A percentile compares a stretch with the other conserved stretches of the same genome.
Conservation (phyloP, 2,888 invertebrate species). For the Melieria crassipennis region DNA sequence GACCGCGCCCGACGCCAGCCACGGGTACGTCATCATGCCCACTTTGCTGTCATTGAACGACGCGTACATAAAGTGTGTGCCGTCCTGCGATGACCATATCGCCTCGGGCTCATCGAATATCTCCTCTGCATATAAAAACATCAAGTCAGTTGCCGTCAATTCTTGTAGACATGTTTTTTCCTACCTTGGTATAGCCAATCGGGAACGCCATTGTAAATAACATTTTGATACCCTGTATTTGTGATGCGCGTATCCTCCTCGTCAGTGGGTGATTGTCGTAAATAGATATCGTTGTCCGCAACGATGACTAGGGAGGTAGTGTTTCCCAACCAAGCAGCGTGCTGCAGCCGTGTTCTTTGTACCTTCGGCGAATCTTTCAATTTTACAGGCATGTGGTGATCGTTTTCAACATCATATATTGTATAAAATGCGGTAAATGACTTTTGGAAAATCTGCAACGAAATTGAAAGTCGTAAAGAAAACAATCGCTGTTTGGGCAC, state of each 20-base stretch:
- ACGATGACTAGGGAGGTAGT: constrained; percentile 82
- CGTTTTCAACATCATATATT: constrained; percentile 90
- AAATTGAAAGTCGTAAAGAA: background rate
- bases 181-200: constrained; percentile 97
- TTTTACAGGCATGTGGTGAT: constrained; percentile 87
- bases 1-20: constrained; percentile 78
- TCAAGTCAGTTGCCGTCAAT: too few relatives aligned
- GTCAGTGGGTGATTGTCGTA: constrained; percentile 77
- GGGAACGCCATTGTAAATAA: constrained; percentile 90
- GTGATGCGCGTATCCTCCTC: constrained; percentile 79
- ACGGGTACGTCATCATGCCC: constrained; percentile 81
- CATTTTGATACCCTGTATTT: constrained; percentile 79
- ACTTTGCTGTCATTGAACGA: constrained; percentile 86
- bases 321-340: constrained; percentile 84
- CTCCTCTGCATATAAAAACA: constrained; percentile 75
- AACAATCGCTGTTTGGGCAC: background rate
- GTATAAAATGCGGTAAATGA: constrained; percentile 90
- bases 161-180: background rate
- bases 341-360: constrained; percentile 79
- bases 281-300: constrained; percentile 89
- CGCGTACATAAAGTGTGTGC: constrained; percentile 84
- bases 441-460: constrained; percentile 80
- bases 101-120: constrained; percentile 84
- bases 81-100: constrained; percentile 87
- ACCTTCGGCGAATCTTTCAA: constrained; percentile 78